Evolutionary conservation across 2,113 vertebrate genomes (phyloP), one percentile per base, ranked within the genome.

Genomic region (Oryzias celebensis): DNA sequence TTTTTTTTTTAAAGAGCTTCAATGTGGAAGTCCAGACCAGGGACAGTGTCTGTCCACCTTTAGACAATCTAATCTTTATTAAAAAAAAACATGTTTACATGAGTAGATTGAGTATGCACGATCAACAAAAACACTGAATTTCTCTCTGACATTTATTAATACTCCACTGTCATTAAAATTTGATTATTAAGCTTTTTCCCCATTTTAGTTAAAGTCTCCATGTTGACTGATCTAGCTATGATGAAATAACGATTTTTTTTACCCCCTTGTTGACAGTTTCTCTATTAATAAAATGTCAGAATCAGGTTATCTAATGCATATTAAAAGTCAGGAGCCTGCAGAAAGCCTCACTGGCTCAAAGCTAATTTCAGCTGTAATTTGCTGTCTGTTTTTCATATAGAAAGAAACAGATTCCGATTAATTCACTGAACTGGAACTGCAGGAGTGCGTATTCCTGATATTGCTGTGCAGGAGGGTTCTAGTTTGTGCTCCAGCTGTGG

Each of bases 211-310:
- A 81, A 76, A 85, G 76, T 88, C 83, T 74, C 67, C 58, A 70
- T 57, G 20, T 20, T 20, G 20, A 71, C 62, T 84, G 76, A 87
- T 65, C 26, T 70, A 78, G 50, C 65, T 52, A 51, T 85, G 70
- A 91, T 90, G 80, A 80, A 91, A 88, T 85, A 81, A 75, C 77
- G 56, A 82, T 81, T 63, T 52, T 28, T 70, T 44, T 47, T 65
- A 24, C 73, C 55, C 50, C 50, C 47, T 48, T 26, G 23, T 71
- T 77, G 84, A 88, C 89, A 88, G 79, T 64, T 82, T 74, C 73
- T 67, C 77, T 70, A 90, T 90, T 91, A 89, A 88, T 90, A 80
- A 89, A 84, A 85, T 80, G 88, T 85, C 87, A 89, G 73, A 90
- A 88, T 85, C 81, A 61, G 71, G 68, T 84, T 82, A 81, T 83